Base-by-base conservation (phyloP, 2,113 vertebrate genomes). In the Proteles cristata region DNA sequence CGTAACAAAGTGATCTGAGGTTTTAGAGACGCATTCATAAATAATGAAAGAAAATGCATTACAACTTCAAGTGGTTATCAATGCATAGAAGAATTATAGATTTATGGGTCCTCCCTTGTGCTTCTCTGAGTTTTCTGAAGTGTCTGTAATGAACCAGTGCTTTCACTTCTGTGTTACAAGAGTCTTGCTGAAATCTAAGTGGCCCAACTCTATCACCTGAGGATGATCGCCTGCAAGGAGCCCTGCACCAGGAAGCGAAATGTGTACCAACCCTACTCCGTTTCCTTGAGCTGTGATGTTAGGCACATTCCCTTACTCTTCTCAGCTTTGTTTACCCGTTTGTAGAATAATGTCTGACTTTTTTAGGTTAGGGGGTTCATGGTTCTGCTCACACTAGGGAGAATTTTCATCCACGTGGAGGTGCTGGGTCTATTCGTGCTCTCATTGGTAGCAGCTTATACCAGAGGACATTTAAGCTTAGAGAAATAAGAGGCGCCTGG, bases 231-330 rank as follows among this genome's bases (percentile, higher is more conserved):
- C 2, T 11, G 55, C 10, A 26, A 84, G n/a, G 45, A 82, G 19
- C 33, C 43, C 23, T 6, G 35, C 0, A 0, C 25, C 5, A 26
- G 45, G 66, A 25, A 25, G 33, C 2, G 0, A 39, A 5, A 65
- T 33, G 26, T 0, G 10, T 2, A 0, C 65, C 68, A 48, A 8
- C 9, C 8, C 31, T 8, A 0, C 16, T 15, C 17, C 4, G 0
- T 8, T 4, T 65, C 39, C 33, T 82, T n/a, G 2, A 21, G 9
- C 17, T 53, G 0, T 45, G 69, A 61, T 35, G 43, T 39, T n/a
- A 58, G 35, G 10, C 4, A 31, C 23, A 16, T 50, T 50, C 33
- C 12, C 33, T 63, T 9, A 12, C n/a, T 3, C 66, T 12, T 14
- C n/a, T 50, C 43, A 68, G 61, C 35, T 93, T 50, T 65, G 21